Evolutionary conservation across 2,888 invertebrate species (phyloP).

Genomic region (Leptinotarsa rubiginosa): DNA sequence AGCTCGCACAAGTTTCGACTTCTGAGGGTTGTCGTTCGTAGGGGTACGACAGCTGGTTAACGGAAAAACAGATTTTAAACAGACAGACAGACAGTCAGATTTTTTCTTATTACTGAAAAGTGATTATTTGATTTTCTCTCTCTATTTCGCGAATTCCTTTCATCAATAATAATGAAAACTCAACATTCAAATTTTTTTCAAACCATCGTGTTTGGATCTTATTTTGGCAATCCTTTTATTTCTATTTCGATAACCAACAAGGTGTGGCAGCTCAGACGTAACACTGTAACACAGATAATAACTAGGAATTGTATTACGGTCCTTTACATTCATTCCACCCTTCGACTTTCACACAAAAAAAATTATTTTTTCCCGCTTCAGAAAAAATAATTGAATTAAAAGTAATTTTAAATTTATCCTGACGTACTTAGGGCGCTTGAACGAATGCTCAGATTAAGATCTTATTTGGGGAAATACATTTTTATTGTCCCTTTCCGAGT

Average conservation of each 20-base stretch:
- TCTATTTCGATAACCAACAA: not conserved
- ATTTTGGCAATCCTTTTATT: too few species aligned
- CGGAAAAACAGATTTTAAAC: too few species aligned
- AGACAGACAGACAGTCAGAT: too few species aligned
- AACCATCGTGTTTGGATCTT: too few species aligned
- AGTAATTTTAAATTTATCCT: constrained; percentile 2
- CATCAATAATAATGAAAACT: too few species aligned
- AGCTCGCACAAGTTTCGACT: too few species aligned
- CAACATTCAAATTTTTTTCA: too few species aligned
- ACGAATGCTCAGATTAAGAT: not conserved
- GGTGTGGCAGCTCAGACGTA: not conserved
- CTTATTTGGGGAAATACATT: constrained; percentile 13
- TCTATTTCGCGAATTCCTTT: too few species aligned
- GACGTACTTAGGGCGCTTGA: constrained; percentile 1
- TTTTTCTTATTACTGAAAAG: too few species aligned
- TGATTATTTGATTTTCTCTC: too few species aligned
- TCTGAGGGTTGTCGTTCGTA: too few species aligned
- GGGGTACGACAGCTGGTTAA: too few species aligned
- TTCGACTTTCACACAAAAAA: constrained; percentile 12
- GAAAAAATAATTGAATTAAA: constrained; percentile 15
- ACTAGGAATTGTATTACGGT: not conserved
- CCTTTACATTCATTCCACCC: constrained; percentile 6
- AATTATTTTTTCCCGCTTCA: constrained; percentile 8
- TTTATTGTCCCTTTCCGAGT: not conserved
- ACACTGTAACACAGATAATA: not conserved